phyloP scores from a whole-genome alignment of 2,113 vertebrate genomes.

The Trematocara nigrifrons region DNA sequence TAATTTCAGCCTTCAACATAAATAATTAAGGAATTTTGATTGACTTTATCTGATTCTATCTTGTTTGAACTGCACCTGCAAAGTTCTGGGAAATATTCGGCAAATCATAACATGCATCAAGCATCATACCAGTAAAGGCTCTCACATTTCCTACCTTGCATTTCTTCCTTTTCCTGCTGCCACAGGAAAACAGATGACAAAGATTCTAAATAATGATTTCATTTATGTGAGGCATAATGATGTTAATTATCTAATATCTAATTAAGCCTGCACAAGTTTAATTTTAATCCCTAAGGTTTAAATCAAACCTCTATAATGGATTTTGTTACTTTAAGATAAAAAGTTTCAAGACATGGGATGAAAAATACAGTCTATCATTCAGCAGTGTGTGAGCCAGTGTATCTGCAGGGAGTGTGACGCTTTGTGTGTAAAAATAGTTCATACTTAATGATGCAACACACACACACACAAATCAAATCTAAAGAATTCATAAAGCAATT shows the following conservation, averaged over 20 bases:
- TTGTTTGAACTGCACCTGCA: background rate
- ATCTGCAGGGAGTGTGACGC: background rate
- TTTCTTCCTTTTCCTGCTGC: background rate
- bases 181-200: background rate
- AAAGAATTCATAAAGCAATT: background rate
- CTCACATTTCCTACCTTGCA: background rate
- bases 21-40: background rate
- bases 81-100: background rate
- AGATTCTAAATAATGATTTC: background rate
- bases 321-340: background rate
- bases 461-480: accelerated
- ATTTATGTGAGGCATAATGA: background rate
- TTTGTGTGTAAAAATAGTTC: background rate
- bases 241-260: background rate
- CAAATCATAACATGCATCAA: background rate
- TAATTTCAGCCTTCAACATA: background rate
- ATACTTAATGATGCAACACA: background rate
- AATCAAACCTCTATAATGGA: background rate
- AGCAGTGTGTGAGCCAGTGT: background rate
- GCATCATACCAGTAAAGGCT: background rate
- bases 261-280: background rate
- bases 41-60: background rate
- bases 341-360: background rate
- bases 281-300: background rate
- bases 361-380: background rate